Evolutionary conservation across 2,113 vertebrate species (phyloP).

Genomic region (Guaruba guarouba): DNA sequence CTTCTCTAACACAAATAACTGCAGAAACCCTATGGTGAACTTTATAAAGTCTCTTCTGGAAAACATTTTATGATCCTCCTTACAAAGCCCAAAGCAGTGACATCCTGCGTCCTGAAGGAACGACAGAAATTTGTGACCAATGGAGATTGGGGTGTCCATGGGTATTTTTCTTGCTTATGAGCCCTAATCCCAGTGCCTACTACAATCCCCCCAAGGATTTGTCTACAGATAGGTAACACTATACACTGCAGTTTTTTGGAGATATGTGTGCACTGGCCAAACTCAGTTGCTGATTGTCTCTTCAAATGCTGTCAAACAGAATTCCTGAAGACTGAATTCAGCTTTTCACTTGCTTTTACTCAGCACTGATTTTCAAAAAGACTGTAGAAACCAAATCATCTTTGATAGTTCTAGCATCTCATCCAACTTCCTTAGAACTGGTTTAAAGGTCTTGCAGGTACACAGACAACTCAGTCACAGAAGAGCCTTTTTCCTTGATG

Average conservation of each 20-base stretch:
- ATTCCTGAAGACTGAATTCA: not conserved
- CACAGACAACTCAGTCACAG: not conserved
- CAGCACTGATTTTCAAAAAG: not conserved
- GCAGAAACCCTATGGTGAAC: not conserved
- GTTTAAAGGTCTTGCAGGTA: not conserved
- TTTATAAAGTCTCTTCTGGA: not conserved
- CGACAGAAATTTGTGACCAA: not conserved
- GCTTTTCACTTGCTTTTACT: not conserved
- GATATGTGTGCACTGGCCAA: not conserved
- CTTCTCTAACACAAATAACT: not conserved
- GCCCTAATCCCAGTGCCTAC: not conserved
- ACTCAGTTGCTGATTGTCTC: not conserved
- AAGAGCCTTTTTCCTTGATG: not conserved
- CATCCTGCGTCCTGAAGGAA: not conserved
- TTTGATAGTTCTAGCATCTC: not conserved
- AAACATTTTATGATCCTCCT: not conserved
- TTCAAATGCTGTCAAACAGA: not conserved
- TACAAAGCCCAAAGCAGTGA: not conserved
- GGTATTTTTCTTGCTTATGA: not conserved
- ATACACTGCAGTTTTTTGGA: not conserved
- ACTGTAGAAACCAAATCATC: not conserved
- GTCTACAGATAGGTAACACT: not conserved
- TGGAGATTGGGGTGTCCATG: not conserved
- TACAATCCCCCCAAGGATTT: not conserved
- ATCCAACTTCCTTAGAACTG: not conserved